Conservation (phyloP, 2,113 vertebrate genomes). For the Atractosteus spatula region DNA sequence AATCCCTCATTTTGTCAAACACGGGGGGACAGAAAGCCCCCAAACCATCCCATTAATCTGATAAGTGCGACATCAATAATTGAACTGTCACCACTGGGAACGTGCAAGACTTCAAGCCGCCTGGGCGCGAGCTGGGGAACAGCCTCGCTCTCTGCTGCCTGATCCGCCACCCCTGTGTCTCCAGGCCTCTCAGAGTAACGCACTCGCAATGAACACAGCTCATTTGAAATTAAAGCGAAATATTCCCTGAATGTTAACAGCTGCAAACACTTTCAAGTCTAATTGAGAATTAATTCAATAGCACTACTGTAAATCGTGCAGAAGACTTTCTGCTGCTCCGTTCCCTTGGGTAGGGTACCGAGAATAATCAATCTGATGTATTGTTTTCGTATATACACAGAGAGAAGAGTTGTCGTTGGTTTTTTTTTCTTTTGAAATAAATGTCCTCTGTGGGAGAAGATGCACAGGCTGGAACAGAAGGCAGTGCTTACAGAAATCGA, state of each 20-base stretch:
- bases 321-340: too few relatives aligned
- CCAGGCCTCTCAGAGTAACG: slow-evolving; percentile 3
- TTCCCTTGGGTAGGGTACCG: too few relatives aligned
- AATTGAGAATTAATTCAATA: too few relatives aligned
- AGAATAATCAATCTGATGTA: too few relatives aligned
- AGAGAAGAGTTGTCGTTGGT: too few relatives aligned
- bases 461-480: too few relatives aligned
- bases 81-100: slow-evolving; percentile 41
- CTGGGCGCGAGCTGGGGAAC: neutral
- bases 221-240: slow-evolving; percentile 36
- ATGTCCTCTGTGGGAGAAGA: too few relatives aligned
- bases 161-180: slow-evolving; percentile 4
- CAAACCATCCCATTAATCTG: slow-evolving; percentile 36
- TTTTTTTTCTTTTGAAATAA: too few relatives aligned
- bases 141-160: slow-evolving; percentile 9
- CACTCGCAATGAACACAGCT: slow-evolving; percentile 30
- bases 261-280: slow-evolving; percentile 47
- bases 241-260: slow-evolving; percentile 41
- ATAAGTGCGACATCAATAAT: slow-evolving; percentile 52
- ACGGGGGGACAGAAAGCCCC: slow-evolving; percentile 3
- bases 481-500: too few relatives aligned
- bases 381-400: too few relatives aligned
- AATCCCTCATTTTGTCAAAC: slow-evolving; percentile 9
- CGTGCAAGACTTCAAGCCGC: neutral
- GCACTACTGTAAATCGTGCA: too few relatives aligned